These are phyloP conservation scores for Eriosoma lanigerum DNA, from an alignment of 1,140 invertebrate genomes.

Conservation along the genomic window DNA sequence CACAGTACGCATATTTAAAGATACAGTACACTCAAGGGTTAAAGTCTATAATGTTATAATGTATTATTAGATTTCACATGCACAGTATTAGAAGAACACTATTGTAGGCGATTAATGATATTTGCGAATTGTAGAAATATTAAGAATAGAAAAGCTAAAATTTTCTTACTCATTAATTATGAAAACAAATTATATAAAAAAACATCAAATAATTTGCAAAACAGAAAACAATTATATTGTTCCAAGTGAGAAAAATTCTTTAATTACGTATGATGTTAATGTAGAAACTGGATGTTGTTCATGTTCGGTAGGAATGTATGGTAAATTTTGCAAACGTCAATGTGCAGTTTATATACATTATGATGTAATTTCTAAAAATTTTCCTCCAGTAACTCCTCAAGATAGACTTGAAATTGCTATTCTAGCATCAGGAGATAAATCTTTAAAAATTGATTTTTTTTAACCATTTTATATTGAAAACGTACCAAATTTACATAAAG, in stretches of 20 bases:
- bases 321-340: background rate
- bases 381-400: constrained; percentile 11
- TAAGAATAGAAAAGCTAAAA: background rate
- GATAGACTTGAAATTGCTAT: constrained; percentile 8
- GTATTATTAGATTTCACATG: too few species aligned
- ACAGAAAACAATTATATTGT: background rate
- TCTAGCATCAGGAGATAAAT: constrained; percentile 12
- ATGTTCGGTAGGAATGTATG: too few species aligned
- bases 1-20: too few species aligned
- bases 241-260: too few species aligned
- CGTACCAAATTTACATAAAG: background rate
- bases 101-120: too few species aligned
- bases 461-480: background rate
- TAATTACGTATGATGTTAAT: too few species aligned
- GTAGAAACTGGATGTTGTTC: too few species aligned
- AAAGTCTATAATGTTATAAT: too few species aligned
- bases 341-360: background rate
- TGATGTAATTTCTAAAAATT: background rate
- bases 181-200: too few species aligned
- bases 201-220: too few species aligned
- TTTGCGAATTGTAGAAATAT: background rate
- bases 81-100: too few species aligned
- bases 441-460: constrained; percentile 15
- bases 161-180: background rate
- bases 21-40: too few species aligned